Evolutionary conservation across 2,113 vertebrate species (phyloP).

Genomic region (Corvus cornix): DNA sequence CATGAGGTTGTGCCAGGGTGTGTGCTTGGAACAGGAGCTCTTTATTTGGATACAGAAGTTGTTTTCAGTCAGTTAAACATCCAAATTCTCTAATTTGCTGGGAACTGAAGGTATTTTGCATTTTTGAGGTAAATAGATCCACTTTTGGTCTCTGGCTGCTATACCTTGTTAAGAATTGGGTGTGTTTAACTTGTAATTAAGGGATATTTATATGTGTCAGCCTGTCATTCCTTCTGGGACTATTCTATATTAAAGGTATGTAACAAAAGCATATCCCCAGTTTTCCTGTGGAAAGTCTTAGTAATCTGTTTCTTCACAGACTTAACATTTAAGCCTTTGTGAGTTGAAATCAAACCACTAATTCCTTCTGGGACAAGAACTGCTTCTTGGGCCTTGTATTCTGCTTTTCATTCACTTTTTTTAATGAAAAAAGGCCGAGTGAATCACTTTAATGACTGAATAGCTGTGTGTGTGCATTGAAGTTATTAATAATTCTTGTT

Average conservation of each 20-base stretch:
- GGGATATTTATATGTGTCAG: background rate
- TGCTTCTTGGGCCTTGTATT: background rate
- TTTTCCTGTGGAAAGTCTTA: background rate
- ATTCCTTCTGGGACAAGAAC: background rate
- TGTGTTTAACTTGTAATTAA: background rate
- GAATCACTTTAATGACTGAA: background rate
- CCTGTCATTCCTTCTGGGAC: background rate
- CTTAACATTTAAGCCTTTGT: background rate
- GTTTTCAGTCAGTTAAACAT: background rate
- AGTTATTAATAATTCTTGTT: background rate
- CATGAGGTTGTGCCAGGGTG: accelerated
- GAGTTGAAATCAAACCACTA: background rate
- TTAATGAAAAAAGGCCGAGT: background rate
- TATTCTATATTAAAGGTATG: background rate
- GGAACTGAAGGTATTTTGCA: background rate
- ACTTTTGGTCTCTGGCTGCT: background rate
- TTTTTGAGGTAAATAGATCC: background rate
- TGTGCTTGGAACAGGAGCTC: background rate
- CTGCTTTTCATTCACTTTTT: background rate
- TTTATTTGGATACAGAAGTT: background rate
- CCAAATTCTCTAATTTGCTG: background rate
- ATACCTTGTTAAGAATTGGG: background rate
- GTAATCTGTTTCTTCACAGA: background rate
- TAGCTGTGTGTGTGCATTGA: background rate
- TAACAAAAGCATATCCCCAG: background rate